These are phyloP conservation scores for Eueides isabella DNA, from an alignment of 1,140 invertebrate species.

Conservation along the genomic window DNA sequence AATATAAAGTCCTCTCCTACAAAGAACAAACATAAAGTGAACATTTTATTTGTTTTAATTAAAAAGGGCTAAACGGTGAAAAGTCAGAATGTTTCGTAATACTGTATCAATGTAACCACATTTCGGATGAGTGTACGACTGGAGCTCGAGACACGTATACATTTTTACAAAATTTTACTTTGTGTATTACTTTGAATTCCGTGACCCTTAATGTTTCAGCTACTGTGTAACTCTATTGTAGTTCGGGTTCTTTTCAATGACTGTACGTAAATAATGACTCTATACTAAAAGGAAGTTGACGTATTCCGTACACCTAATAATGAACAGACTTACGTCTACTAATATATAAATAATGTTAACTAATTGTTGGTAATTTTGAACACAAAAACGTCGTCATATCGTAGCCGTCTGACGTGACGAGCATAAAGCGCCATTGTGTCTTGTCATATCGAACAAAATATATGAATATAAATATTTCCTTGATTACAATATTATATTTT, in stretches of 20 bases:
- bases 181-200: neutral
- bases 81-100: neutral
- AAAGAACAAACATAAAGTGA: constrained; percentile 13
- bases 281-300: neutral
- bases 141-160: neutral
- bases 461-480: no score
- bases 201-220: neutral
- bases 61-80: constrained; percentile 8
- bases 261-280: no score
- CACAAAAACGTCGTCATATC: neutral
- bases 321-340: neutral
- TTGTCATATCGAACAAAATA: no score
- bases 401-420: no score
- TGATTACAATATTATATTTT: no score
- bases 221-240: neutral
- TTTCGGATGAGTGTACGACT: neutral
- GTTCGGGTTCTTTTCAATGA: neutral
- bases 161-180: neutral
- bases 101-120: constrained; percentile 15
- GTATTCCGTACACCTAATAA: neutral
- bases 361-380: neutral
- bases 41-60: constrained; percentile 18
- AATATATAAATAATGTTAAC: neutral
- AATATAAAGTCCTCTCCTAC: neutral
- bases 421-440: no score